Conservation (phyloP, 2,888 invertebrate species). For the Asteroscopus sphinx region DNA sequence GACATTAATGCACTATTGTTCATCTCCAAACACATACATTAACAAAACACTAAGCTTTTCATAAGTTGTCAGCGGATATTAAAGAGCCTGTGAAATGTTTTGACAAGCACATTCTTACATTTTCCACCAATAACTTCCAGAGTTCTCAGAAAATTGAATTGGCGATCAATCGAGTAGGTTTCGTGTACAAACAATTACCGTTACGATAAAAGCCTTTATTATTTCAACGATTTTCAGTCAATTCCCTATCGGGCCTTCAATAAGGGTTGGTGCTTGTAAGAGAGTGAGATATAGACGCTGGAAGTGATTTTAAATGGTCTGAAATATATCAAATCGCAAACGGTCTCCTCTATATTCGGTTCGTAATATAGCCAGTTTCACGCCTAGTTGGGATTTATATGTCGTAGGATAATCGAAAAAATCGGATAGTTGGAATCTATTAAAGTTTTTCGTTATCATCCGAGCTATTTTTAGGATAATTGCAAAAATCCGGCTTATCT, state of each 20-base stretch:
- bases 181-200: slow-evolving; percentile 20
- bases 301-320: slow-evolving; percentile 43
- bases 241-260: slow-evolving; percentile 24
- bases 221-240: slow-evolving; percentile 21
- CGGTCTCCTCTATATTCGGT: too few relatives aligned
- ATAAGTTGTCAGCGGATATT: slow-evolving; percentile 1
- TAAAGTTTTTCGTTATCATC: too few relatives aligned
- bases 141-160: slow-evolving; percentile 1
- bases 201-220: slow-evolving; percentile 4
- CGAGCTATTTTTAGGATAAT: too few relatives aligned
- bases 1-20: too few relatives aligned
- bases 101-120: neutral
- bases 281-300: slow-evolving; percentile 27
- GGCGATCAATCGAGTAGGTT: neutral
- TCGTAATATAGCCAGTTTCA: too few relatives aligned
- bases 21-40: too few relatives aligned
- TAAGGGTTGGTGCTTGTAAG: slow-evolving; percentile 33
- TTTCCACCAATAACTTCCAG: slow-evolving; percentile 2
- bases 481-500: too few relatives aligned
- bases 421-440: too few relatives aligned
- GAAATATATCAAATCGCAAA: too few relatives aligned
- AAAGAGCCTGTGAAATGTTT: slow-evolving; percentile 2
- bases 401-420: too few relatives aligned
- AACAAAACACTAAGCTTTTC: too few relatives aligned
- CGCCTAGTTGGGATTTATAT: too few relatives aligned